A percentile compares a stretch with the other conserved stretches of the same genome.
phyloP scores from a whole-genome alignment of 2,113 vertebrate species.

The Psittacula cyanocephala region DNA sequence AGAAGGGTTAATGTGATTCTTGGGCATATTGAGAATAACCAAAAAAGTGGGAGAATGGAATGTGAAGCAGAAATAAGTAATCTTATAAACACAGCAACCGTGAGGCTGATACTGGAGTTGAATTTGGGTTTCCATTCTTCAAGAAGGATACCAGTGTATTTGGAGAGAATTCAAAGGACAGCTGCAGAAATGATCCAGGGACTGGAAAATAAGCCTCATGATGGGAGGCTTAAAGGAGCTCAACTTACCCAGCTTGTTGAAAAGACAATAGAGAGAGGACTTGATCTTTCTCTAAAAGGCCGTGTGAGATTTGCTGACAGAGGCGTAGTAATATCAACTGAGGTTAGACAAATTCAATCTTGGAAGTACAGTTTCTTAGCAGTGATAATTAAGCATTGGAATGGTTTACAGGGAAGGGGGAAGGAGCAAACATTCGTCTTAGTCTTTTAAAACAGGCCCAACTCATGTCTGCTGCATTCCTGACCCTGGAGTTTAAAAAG shows the following conservation, averaged over 20 bases:
- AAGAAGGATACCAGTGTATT: slow-evolving; percentile 51
- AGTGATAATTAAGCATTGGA: background rate
- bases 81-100: slow-evolving; percentile 12
- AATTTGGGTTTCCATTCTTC: slow-evolving; percentile 48
- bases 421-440: background rate
- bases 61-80: slow-evolving; percentile 42
- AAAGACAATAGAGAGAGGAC: slow-evolving; percentile 49
- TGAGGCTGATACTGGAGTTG: slow-evolving; percentile 32
- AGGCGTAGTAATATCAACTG: slow-evolving; percentile 9
- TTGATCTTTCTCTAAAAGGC: slow-evolving; percentile 38
- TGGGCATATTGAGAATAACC: background rate
- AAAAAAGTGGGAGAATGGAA: background rate
- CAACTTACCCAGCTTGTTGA: slow-evolving; percentile 57
- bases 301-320: slow-evolving; percentile 55
- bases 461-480: background rate
- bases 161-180: slow-evolving; percentile 65
- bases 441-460: background rate
- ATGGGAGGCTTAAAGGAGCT: slow-evolving; percentile 61
- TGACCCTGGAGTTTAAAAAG: background rate
- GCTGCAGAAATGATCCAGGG: slow-evolving; percentile 63
- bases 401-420: background rate
- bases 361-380: background rate
- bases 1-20: slow-evolving; percentile 10
- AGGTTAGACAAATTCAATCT: slow-evolving; percentile 15
- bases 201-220: slow-evolving; percentile 62